Evolutionary conservation across 2,797 vertebrate species (phyloP).

Genomic region (Crypturellus tataupa): DNA sequence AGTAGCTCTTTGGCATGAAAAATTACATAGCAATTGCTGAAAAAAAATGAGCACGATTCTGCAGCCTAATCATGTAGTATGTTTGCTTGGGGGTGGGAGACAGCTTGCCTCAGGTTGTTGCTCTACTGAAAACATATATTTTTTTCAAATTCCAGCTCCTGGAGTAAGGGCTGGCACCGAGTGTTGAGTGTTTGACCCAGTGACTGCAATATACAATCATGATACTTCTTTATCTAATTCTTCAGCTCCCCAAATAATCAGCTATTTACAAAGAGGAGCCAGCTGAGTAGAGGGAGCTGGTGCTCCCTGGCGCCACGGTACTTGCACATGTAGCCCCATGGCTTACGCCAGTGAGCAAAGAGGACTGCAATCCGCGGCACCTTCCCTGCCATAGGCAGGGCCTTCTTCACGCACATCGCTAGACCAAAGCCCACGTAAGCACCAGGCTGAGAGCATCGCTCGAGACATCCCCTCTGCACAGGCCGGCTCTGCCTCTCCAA

Average conservation of each 20-base stretch:
- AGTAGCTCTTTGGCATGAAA: neutral
- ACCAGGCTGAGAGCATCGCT: neutral
- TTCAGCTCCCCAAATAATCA: neutral
- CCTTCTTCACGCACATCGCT: neutral
- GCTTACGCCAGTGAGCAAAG: neutral
- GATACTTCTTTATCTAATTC: neutral
- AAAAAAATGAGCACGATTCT: neutral
- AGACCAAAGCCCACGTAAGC: neutral
- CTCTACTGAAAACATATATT: neutral
- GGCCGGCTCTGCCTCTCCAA: neutral
- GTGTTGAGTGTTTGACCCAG: neutral
- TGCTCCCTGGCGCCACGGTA: fast-evolving
- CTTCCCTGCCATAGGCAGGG: fast-evolving
- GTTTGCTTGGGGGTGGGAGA: neutral
- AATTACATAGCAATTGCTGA: conserved; percentile 17
- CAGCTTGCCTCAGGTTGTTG: neutral
- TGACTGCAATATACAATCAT: neutral
- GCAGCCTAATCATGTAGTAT: neutral
- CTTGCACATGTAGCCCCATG: neutral
- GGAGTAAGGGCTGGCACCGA: neutral
- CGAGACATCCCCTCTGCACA: neutral
- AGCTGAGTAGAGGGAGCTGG: neutral
- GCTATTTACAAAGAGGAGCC: neutral
- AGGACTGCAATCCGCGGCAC: fast-evolving
- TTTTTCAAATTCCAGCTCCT: neutral